Base-by-base conservation (phyloP, 2,797 vertebrate species). In the Anisognathus igniventris region DNA sequence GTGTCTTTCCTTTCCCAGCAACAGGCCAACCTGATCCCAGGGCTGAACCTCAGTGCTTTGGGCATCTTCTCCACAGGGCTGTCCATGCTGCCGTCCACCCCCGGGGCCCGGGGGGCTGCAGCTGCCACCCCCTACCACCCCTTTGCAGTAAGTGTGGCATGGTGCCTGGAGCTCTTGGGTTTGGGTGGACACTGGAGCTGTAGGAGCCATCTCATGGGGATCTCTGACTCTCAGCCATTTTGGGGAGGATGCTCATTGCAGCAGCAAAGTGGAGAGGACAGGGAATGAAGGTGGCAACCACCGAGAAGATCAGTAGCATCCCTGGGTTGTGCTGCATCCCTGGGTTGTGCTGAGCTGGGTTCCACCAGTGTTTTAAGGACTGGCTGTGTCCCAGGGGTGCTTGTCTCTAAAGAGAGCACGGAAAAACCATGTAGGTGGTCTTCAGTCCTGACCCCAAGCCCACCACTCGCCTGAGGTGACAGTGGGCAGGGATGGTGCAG, bases 11-110 rank as follows among this genome's bases (percentile, higher is more conserved):
- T 37, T 96, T 88, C 94, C 47, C 96, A 99, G 99, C 99, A 99
- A 98, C 99, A 99, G 98, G 98, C 98, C 97, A 99, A 98, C 97
- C 97, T 99, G 96, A 99, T 99, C 97, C 99, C 99, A 9, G 99
- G 99, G 62, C 96, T 99, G 97, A 99, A 99, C 97, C 98, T 99
- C 96, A 99, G 97, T 10, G 98, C 99, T 64, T 95, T 99, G 97
- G 99, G 99, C 95, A 99, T 99, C 98, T 99, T 99, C 97, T 99
- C 99, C 24, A 98, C 99, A 6, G 98, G 98, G 79, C 92, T 99
- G 90, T 98, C 99, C 48, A 97, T 99, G 96, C 97, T 99, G 71
- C 98, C 99, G 5, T 97, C 98, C 76, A 93, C 97, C 60, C 95
- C 98, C 2, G 98, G 98, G 88, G 97, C 98, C 64, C 98, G 98